Base-by-base conservation (phyloP, 2,113 vertebrate genomes). In the Nerophis ophidion region DNA sequence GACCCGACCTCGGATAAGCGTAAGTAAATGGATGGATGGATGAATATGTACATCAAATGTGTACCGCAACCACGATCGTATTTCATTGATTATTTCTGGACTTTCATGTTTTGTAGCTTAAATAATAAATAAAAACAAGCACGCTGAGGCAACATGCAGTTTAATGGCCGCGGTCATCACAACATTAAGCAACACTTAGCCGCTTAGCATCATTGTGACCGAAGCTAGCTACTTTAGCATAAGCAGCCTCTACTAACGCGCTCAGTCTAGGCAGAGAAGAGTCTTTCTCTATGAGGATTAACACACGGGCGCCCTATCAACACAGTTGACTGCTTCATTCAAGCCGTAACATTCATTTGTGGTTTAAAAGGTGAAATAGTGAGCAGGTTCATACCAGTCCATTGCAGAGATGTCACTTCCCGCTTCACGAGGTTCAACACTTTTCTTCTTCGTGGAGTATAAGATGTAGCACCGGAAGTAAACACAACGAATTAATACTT, bases 351-450 rank as follows among this genome's bases (percentile, higher is more conserved):
- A 8, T 8, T 1, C n/a, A 2, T n/a, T 13, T 26, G 6, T 10
- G 13, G 13, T 26, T 26, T 10, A 15, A 5, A 36, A n/a, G 5
- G 19, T 15, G n/a, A 6, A 9, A 4, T 44, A 44, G 40, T 44
- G 12, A 40, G 38, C 38, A 46, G 11, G 2, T 0, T 8, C 6
- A 8, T 0, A 87, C 85, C 85, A 85, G 42, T 85, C 79, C 85
- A 87, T 87, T 26, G 2, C 50, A 1, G 33, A 44, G 26, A 35
- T 65, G 52, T 58, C 65, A 60, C 13, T 85, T 87, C 83, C 83
- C 85, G 85, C 85, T 76, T 81, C 81, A 80, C 81, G 81, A 82
- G 79, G 84, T 56, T 84, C 16, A 55, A 67, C 34, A 0, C 1
- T 0, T 0, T 54, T 51, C 71, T 77, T 72, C 80, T 83, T 78